Evolutionary conservation across 2,113 vertebrate species (phyloP).

Genomic region (Charadrius vociferus): DNA sequence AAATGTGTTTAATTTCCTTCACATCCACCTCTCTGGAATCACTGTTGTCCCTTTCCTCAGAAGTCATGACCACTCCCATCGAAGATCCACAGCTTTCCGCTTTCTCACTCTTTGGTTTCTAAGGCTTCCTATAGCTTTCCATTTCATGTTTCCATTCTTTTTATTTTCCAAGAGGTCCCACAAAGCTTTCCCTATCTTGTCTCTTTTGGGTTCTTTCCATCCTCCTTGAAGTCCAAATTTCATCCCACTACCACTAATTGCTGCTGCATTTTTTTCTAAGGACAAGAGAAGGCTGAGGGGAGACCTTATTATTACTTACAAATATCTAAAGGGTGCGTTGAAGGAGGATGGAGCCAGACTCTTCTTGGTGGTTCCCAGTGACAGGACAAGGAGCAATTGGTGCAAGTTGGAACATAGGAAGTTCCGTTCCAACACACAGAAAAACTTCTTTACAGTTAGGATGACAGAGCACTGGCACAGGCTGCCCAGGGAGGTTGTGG

Average conservation of each 20-base stretch:
- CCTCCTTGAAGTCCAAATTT: neutral
- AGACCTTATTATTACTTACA: too few species aligned
- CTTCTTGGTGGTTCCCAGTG: too few species aligned
- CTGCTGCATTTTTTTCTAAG: neutral
- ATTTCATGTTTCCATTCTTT: neutral
- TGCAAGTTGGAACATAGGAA: too few species aligned
- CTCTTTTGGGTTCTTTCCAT: neutral
- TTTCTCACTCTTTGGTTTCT: neutral
- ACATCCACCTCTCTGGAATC: neutral
- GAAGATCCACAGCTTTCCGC: neutral
- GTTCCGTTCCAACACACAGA: too few species aligned
- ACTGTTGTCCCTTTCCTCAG: neutral
- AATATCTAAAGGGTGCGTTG: too few species aligned
- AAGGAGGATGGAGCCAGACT: too few species aligned
- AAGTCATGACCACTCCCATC: neutral
- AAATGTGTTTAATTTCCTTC: neutral
- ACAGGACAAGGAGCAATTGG: too few species aligned
- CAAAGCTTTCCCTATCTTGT: neutral
- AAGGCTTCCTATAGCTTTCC: neutral
- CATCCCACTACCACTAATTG: neutral
- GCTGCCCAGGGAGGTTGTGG: too few species aligned
- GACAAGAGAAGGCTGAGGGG: too few species aligned
- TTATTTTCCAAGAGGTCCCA: neutral
- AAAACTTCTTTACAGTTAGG: too few species aligned
- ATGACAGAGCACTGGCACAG: too few species aligned